Conservation (phyloP, 2,113 vertebrate genomes). For the Dasyornis broadbenti region DNA sequence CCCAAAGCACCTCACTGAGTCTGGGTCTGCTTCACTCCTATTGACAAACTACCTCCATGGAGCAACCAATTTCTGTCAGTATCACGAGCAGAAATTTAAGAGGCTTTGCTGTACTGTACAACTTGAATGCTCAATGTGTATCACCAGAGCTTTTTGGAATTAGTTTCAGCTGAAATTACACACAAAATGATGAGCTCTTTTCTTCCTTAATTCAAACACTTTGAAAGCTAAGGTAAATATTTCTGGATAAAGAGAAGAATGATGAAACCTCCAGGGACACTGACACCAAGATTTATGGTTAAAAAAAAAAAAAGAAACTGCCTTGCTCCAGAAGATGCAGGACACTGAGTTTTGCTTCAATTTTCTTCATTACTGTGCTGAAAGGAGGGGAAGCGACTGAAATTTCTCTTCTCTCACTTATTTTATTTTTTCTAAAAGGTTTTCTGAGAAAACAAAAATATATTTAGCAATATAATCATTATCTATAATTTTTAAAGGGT, state of each 20-base stretch:
- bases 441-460: not conserved
- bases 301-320: not conserved
- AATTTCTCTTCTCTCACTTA: not conserved
- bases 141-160: not conserved
- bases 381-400: not conserved
- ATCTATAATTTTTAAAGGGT: not conserved
- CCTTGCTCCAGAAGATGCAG: not conserved
- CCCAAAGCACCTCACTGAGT: not conserved
- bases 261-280: not conserved
- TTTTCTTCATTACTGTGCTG: not conserved
- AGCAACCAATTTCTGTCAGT: not conserved
- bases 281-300: not conserved
- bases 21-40: not conserved
- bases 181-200: not conserved
- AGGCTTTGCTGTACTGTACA: not conserved
- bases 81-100: not conserved
- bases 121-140: not conserved
- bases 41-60: not conserved
- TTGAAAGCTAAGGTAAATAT: conserved; percentile 2
- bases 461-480: not conserved
- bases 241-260: not conserved
- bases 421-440: not conserved
- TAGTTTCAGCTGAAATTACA: not conserved
- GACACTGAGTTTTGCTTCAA: not conserved
- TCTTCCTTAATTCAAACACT: not conserved